Percentiles rank a stretch among this genome's conserved stretches.
phyloP scores from a whole-genome alignment of 2,113 vertebrate species.

The Rana temporaria region DNA sequence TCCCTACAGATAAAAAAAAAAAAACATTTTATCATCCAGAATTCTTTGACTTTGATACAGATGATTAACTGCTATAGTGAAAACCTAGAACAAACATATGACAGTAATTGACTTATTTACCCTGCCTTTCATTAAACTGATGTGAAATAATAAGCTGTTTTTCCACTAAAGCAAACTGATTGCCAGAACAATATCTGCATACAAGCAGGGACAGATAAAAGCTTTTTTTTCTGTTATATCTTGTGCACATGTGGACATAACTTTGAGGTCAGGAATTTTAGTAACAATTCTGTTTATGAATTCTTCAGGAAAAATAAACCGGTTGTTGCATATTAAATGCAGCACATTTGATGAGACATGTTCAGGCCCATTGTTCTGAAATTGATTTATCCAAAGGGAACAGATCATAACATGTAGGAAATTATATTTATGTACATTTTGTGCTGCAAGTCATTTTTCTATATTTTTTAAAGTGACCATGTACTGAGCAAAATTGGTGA shows the following conservation, averaged over 20 bases:
- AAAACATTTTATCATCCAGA: constrained; percentile 36
- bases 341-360: neutral
- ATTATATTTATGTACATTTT: neutral
- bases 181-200: constrained; percentile 25
- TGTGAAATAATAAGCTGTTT: constrained; percentile 29
- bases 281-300: constrained; percentile 32
- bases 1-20: constrained; percentile 3
- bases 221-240: neutral
- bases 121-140: constrained; percentile 18
- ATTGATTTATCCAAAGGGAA: neutral
- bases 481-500: too few species aligned
- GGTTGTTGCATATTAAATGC: constrained; percentile 9
- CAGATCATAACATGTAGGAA: neutral
- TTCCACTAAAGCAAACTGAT: constrained; percentile 11
- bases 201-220: constrained; percentile 32
- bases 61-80: constrained; percentile 37
- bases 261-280: constrained; percentile 21
- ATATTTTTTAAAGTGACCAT: too few species aligned
- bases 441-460: neutral
- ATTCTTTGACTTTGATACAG: constrained; percentile 44
- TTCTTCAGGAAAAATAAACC: constrained; percentile 22
- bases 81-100: constrained; percentile 31
- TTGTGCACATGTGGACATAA: constrained; percentile 17
- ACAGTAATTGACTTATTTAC: constrained; percentile 33
- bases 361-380: constrained; percentile 12